Evolutionary conservation across 2,797 vertebrate genomes (phyloP).

Genomic region (Oreochromis mossambicus): DNA sequence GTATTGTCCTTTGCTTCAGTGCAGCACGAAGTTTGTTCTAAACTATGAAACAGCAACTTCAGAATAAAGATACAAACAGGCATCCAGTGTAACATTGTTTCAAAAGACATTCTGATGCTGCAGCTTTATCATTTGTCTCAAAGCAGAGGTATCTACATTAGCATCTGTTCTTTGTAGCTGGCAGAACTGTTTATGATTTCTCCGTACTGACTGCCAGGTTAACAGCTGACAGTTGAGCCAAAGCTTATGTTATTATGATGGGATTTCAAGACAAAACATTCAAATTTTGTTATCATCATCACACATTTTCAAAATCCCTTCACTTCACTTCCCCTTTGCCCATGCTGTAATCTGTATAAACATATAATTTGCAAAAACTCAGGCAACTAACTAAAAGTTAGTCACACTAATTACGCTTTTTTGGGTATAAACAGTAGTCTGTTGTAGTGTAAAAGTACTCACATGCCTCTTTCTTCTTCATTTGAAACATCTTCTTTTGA

Average conservation of each 20-base stretch:
- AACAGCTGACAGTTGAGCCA: fast-evolving
- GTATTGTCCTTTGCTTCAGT: not conserved
- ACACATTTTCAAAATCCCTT: not conserved
- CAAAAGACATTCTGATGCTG: not conserved
- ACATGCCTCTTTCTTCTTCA: not conserved
- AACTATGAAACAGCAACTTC: not conserved
- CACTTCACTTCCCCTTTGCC: fast-evolving
- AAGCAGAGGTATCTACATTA: not conserved
- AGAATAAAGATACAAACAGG: not conserved
- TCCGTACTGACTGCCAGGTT: not conserved
- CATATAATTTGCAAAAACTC: fast-evolving
- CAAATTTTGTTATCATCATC: fast-evolving
- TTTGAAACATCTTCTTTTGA: not conserved
- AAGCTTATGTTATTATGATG: not conserved
- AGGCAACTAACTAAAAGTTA: fast-evolving
- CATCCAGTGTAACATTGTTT: not conserved
- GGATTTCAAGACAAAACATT: not conserved
- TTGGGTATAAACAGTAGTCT: not conserved
- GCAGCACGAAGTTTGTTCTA: not conserved
- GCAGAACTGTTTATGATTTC: fast-evolving
- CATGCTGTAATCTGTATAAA: not conserved
- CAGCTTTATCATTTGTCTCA: fast-evolving
- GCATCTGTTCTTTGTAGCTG: not conserved
- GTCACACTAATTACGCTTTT: fast-evolving
- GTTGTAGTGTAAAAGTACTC: not conserved